Conservation (phyloP, 1,140 invertebrate species). For the Bombus waltoni region DNA sequence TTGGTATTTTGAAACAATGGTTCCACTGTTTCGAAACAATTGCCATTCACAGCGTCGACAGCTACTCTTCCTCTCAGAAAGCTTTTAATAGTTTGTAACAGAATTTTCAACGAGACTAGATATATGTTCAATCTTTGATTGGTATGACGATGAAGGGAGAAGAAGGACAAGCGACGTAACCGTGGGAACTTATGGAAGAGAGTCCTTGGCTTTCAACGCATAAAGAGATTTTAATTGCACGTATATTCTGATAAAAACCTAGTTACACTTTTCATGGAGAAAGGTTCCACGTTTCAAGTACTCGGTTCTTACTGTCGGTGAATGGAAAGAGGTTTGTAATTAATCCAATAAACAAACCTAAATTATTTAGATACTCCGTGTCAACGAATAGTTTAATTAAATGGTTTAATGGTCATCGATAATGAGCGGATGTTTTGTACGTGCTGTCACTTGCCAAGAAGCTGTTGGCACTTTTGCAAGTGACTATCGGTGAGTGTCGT, state of each 20-base stretch:
- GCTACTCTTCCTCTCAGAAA: not conserved
- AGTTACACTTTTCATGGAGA: not conserved
- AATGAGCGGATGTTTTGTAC: not conserved
- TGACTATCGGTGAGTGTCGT: not conserved
- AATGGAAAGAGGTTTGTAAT: too few species aligned
- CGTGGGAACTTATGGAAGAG: not conserved
- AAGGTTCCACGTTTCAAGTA: not conserved
- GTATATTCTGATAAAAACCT: not conserved
- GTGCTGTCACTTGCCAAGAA: conserved; percentile 7
- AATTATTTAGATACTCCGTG: not conserved
- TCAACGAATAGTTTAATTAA: not conserved
- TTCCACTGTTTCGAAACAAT: not conserved
- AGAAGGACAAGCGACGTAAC: not conserved
- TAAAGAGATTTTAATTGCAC: not conserved
- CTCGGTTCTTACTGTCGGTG: not conserved
- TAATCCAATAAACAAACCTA: too few species aligned
- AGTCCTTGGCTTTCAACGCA: not conserved
- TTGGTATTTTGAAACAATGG: not conserved
- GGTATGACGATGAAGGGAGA: not conserved
- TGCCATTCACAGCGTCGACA: not conserved
- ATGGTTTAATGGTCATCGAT: not conserved
- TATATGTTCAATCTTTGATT: not conserved
- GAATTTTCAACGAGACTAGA: not conserved
- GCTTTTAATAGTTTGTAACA: not conserved
- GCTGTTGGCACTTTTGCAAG: conserved; percentile 11